These are phyloP conservation scores for Agonopterix heracliana DNA, from an alignment of 2,888 invertebrate species.

Conservation along the genomic window DNA sequence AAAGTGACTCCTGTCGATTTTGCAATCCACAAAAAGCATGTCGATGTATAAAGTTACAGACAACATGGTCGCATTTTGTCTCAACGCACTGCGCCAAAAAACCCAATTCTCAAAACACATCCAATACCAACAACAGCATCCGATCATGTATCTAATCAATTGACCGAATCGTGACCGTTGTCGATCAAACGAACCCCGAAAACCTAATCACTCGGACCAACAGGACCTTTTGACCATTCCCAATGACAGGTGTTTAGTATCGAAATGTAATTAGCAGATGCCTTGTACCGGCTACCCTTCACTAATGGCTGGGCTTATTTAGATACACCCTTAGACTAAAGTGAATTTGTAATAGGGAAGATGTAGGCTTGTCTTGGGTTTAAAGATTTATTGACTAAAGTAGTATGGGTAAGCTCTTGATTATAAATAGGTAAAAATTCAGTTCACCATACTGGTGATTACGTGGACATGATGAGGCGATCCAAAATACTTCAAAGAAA, in stretches of 20 bases:
- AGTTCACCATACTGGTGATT: no score
- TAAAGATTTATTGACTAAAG: slow-evolving; percentile 49
- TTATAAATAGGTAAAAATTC: no score
- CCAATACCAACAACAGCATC: neutral
- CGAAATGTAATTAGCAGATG: slow-evolving; percentile 56
- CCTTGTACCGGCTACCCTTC: slow-evolving; percentile 34
- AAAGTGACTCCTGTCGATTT: no score
- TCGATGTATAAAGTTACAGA: no score
- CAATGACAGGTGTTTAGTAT: slow-evolving; percentile 57
- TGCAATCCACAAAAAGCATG: no score
- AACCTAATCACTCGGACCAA: slow-evolving; percentile 43
- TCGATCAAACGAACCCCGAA: slow-evolving; percentile 48
- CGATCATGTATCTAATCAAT: slow-evolving; percentile 37
- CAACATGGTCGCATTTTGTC: no score
- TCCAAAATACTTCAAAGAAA: no score
- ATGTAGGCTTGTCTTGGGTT: slow-evolving; percentile 45
- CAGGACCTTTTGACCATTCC: slow-evolving; percentile 27
- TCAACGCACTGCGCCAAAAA: no score
- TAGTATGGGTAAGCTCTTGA: slow-evolving; percentile 17
- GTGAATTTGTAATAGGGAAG: slow-evolving; percentile 62
- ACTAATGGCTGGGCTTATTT: slow-evolving; percentile 55
- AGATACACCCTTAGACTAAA: slow-evolving; percentile 40
- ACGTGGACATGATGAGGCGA: no score
- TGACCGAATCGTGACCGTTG: slow-evolving; percentile 41
- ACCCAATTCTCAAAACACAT: no score